Base-by-base conservation (phyloP, 2,797 vertebrate species). In the Orestias chungarensis region DNA sequence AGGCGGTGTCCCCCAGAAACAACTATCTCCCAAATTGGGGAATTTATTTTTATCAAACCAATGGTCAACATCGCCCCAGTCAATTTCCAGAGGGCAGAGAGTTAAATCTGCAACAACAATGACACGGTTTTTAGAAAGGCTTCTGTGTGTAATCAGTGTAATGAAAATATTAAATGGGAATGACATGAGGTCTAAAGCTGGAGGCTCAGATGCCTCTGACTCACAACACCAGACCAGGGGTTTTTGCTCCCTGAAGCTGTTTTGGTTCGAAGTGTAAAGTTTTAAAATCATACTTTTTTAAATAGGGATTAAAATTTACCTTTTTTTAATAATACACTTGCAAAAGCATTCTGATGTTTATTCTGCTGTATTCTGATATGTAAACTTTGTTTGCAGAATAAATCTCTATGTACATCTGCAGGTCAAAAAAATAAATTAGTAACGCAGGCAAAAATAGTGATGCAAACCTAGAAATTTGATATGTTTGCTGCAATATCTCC, bases 161-260 rank as follows among this genome's bases (percentile, higher is more conserved):
- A 92, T 92, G 81, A 89, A 91, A 90, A 89, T 84, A 90, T 89
- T 86, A 88, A 93, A 89, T 78, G 83, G 74, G 80, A 86, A 84
- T 83, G 91, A 91, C 90, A 87, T 68, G 77, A 82, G 77, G 76
- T 86, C 78, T 82, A 75, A 73, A 70, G 81, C 85, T 72, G 67
- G 65, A 84, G 86, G 85, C 86, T 78, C 59, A 43, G 82, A 69
- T 52, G 83, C 59, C 76, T 82, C 66, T 91, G 89, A 93, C 85
- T 89, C 89, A 91, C 70, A 23, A 6, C 66, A 62, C 66, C 29
- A 72, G 74, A 83, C 80, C 61, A 42, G 73, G 76, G 69, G 25
- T 81, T 78, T 20, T 11, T 52, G 64, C 5, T 80, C 66, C 86
- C 86, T 80, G 82, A 72, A 81, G 88, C 83, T 82, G 49, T 84